Evolutionary conservation across 1,140 invertebrate genomes (phyloP), one percentile per base, ranked within the genome.

Genomic region (Zaprionus capensis): DNA sequence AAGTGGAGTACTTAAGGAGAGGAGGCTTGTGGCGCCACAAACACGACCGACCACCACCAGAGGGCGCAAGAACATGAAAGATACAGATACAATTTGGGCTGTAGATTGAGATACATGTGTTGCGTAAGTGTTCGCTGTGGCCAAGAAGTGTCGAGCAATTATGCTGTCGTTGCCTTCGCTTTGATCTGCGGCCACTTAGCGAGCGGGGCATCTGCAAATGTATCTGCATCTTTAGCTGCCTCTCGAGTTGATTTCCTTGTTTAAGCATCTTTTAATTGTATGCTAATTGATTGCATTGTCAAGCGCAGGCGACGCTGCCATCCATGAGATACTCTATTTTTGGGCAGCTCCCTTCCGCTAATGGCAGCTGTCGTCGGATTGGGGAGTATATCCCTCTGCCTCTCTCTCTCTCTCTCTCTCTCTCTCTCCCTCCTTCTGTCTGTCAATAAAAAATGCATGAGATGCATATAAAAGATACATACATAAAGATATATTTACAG

Each of bases 261-360:
- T 91, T 90, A 82, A 85, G 82, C 79, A 90, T 80, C 74, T 80
- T 88, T 90, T 90, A 90, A 90, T 90, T 91, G 86, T 90, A 90
- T 90, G 86, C 85, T 90, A 90, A 90, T 90, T 90, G 85, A 91
- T 91, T 76, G 68, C 77, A 71, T 71, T 76, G 87, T 82, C 85
- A 81, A 53, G 62, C 61, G 65, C n/a, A 41, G 58, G 1, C 24
- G 34, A 51, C 28, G 28, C 28, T 9, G 59, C 20, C 56, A 57
- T 34, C 70, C 75, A 62, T 63, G 28, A 72, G 49, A 67, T 67
- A 41, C 71, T 14, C 46, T 80, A 86, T 86, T 77, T 87, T 69
- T 61, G 80, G 67, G 28, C 22, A 7, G 24, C 53, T 34, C 31
- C 31, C 31, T 34, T 34, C 55, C 65, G 63, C 38, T 69, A 69